These are phyloP conservation scores for Eustalomyia histrio DNA, from an alignment of 2,888 invertebrate genomes.

Conservation along the genomic window DNA sequence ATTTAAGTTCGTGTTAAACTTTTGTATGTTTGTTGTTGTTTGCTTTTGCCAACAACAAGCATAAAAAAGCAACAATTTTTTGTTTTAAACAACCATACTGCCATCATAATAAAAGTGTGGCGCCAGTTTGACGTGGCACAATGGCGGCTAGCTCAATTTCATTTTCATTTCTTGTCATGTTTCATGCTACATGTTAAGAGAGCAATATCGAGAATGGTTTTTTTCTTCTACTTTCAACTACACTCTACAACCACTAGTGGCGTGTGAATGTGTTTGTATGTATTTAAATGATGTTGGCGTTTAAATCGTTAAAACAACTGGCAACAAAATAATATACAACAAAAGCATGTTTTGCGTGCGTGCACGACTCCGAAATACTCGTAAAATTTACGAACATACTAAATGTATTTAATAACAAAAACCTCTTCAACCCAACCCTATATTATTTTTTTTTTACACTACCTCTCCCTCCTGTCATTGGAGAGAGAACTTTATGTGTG, in stretches of 20 bases:
- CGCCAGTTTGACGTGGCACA: conserved; percentile 68
- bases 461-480: neutral
- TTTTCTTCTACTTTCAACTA: conserved; percentile 23
- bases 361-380: conserved; percentile 57
- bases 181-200: conserved; percentile 55
- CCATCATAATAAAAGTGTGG: conserved; percentile 61
- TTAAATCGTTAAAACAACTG: conserved; percentile 59
- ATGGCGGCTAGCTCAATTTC: conserved; percentile 64
- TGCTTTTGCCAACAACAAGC: conserved; percentile 26
- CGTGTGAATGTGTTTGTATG: conserved; percentile 30
- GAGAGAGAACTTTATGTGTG: conserved; percentile 14
- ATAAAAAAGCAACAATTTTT: conserved; percentile 59
- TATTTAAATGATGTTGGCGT: conserved; percentile 53
- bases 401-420: conserved; percentile 44
- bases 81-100: conserved; percentile 40
- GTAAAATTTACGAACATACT: conserved; percentile 59
- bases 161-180: conserved; percentile 62
- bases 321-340: conserved; percentile 49
- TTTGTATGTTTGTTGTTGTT: neutral
- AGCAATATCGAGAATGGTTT: conserved; percentile 50
- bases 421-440: conserved; percentile 27
- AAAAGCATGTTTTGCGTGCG: conserved; percentile 59
- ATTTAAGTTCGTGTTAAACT: conserved; percentile 56
- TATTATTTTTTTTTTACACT: neutral
- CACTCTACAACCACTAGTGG: conserved; percentile 13